phyloP scores from a whole-genome alignment of 2,888 invertebrate genomes.

The Eledona agricola region DNA sequence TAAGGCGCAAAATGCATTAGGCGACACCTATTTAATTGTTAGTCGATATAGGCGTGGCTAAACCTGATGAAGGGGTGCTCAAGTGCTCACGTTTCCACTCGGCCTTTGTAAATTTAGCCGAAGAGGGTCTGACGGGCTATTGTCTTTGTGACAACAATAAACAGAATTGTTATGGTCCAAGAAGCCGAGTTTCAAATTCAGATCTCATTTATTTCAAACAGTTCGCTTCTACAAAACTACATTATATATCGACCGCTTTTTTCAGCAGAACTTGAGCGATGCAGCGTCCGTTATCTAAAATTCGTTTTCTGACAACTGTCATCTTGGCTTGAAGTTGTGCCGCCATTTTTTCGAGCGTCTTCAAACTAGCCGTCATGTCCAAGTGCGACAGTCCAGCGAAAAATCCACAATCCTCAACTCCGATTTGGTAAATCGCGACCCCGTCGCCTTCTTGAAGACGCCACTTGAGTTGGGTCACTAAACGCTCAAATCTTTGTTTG shows the following conservation, averaged over 20 bases:
- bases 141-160: constrained; percentile 19
- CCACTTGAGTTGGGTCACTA: constrained; percentile 98
- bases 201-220: constrained; percentile 12
- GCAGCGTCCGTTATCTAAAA: constrained; percentile 66
- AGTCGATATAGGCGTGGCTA: too few species aligned
- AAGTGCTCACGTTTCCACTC: constrained; percentile 6
- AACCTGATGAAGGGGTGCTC: too few species aligned
- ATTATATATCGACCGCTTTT: constrained; percentile 67
- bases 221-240: constrained; percentile 13
- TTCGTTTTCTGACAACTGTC: constrained; percentile 75
- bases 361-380: constrained; percentile 87
- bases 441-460: constrained; percentile 94
- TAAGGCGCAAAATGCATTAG: too few species aligned
- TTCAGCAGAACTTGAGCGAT: constrained; percentile 89
- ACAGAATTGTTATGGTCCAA: constrained; percentile 19
- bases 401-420: constrained; percentile 89
- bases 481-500: constrained; percentile 90
- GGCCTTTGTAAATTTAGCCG: constrained; percentile 6
- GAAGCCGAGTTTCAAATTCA: too few species aligned
- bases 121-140: constrained; percentile 14
- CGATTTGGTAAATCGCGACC: constrained; percentile 97
- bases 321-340: constrained; percentile 83
- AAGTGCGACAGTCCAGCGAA: constrained; percentile 83
- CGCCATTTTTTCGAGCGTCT: constrained; percentile 90
- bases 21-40: too few species aligned